A percentile compares a stretch with the other conserved stretches of the same genome.
These are phyloP conservation scores for Nestor notabilis DNA, from an alignment of 2,113 vertebrate species.

Conservation along the genomic window DNA sequence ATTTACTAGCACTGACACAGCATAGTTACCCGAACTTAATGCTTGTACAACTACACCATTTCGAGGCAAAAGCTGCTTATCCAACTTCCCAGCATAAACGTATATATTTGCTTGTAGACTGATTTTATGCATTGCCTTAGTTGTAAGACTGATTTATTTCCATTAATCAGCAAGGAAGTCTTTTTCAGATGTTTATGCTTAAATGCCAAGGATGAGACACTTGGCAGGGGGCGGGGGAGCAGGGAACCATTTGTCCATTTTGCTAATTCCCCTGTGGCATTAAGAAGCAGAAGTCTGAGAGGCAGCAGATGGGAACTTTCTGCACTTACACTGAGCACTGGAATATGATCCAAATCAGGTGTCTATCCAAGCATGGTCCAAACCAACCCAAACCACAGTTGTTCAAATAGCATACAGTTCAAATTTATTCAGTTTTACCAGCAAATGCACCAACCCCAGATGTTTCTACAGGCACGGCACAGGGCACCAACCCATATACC, in stretches of 20 bases:
- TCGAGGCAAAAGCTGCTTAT: neutral
- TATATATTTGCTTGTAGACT: neutral
- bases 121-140: neutral
- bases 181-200: neutral
- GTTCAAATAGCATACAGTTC: neutral
- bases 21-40: neutral
- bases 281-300: neutral
- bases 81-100: fast-evolving
- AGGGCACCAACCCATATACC: neutral
- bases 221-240: fast-evolving
- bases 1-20: neutral
- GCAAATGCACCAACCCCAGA: neutral
- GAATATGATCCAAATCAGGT: neutral
- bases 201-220: neutral
- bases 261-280: neutral
- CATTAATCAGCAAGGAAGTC: neutral
- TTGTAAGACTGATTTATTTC: neutral
- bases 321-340: neutral
- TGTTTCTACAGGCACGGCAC: neutral
- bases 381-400: neutral
- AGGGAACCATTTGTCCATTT: neutral
- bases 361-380: neutral
- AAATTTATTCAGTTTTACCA: neutral
- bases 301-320: neutral
- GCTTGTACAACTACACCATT: neutral